phyloP scores from a whole-genome alignment of 2,113 vertebrate species.

The Neomonachus schauinslandi region DNA sequence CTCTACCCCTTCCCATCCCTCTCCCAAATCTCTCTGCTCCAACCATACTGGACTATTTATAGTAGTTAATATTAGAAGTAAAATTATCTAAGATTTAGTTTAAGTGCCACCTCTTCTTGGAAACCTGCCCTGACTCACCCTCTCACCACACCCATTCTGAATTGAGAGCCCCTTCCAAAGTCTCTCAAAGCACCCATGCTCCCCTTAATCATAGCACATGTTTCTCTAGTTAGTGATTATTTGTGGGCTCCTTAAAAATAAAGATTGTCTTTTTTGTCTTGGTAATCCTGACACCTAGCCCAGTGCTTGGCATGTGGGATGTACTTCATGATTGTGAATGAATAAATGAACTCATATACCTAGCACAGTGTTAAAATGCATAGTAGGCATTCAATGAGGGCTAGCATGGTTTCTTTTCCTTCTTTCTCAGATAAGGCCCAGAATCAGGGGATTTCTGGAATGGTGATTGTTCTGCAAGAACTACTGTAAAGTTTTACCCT shows the following conservation, averaged over 20 bases:
- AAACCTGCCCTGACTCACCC: not conserved
- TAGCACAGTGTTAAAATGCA: not conserved
- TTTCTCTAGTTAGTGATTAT: not conserved
- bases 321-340: not conserved
- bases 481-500: not conserved
- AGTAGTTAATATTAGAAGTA: not conserved
- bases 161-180: not conserved
- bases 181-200: not conserved
- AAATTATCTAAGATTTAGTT: slow-evolving; percentile 5
- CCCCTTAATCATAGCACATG: not conserved
- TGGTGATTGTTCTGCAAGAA: not conserved
- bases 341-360: not conserved
- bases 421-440: slow-evolving; percentile 46
- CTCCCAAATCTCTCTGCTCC: not conserved
- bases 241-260: not conserved
- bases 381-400: not conserved
- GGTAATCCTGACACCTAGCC: not conserved
- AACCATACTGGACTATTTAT: not conserved
- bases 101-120: not conserved
- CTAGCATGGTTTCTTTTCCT: not conserved
- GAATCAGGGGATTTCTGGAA: slow-evolving; percentile 7
- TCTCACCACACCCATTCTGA: not conserved
- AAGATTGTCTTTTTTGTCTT: not conserved
- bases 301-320: not conserved
- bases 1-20: not conserved